Conservation (phyloP, 2,888 invertebrate species). For the Pomacea canaliculata region DNA sequence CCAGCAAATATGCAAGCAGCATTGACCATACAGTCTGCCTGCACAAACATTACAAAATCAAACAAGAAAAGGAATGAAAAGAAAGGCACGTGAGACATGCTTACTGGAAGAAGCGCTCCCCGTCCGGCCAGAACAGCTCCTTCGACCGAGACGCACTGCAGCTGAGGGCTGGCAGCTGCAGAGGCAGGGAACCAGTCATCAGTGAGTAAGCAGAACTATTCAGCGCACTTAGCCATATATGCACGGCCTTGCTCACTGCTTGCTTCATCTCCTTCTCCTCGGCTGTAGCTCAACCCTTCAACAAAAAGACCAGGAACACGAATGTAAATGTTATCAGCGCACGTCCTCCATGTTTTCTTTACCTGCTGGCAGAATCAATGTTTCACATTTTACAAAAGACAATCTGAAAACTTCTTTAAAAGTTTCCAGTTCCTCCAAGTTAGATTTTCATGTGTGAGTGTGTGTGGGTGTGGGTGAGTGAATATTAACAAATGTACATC, state of each 20-base stretch:
- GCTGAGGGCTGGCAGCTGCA: conserved; percentile 3
- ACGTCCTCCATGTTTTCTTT: too few relatives aligned
- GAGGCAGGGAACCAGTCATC: conserved; percentile 13
- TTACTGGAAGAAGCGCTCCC: conserved; percentile 41
- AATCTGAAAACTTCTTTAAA: too few relatives aligned
- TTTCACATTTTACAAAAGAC: too few relatives aligned
- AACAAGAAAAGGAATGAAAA: too few relatives aligned
- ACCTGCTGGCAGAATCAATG: too few relatives aligned
- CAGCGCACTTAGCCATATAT: conserved; percentile 48
- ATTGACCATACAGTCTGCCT: too few relatives aligned
- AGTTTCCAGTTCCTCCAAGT: too few relatives aligned
- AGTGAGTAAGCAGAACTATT: conserved; percentile 34
- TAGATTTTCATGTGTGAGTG: too few relatives aligned
- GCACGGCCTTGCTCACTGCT: conserved; percentile 42
- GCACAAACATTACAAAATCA: too few relatives aligned
- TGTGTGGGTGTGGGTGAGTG: too few relatives aligned
- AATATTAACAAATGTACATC: too few relatives aligned
- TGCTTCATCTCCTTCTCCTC: conserved; percentile 40
- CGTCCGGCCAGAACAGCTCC: conserved; percentile 41
- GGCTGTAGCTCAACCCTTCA: conserved; percentile 46
- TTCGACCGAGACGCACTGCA: conserved; percentile 7
- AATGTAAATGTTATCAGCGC: neutral
- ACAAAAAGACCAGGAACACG: neutral
- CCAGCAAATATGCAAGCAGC: too few relatives aligned
- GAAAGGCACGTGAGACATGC: neutral